Base-by-base conservation (phyloP, 2,888 invertebrate genomes). In the Acrobasis repandana region DNA sequence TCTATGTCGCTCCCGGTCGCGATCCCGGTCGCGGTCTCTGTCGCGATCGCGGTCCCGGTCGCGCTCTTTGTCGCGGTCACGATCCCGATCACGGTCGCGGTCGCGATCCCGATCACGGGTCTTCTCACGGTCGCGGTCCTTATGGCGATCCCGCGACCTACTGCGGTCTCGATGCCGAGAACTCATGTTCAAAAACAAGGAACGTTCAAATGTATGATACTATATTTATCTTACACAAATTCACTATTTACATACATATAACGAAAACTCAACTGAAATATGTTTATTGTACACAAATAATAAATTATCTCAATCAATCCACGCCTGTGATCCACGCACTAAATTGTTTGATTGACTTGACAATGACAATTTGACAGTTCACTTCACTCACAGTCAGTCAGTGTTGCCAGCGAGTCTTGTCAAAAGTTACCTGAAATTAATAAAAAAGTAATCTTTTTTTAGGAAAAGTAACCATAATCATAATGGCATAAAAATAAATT, bases 111-210 rank as follows among this genome's bases (percentile, higher is more conserved):
- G 68, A 34, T 82, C 78, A 0, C 80, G 67, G 18, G 75, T 74
- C 15, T 74, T 60, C 34, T 93, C 84, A 77, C 92, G 64, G 78
- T 92, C 80, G 68, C 88, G 73, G 75, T 94, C 86, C 70, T 79
- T 78, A 54, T 83, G 82, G 10, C 83, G 80, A 63, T 85, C 88
- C 18, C 43, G 43, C 43, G 43, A 43, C 43, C 43, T 43, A 43
- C 43, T 43, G 14, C 93, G 65, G 75, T 93, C 93, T 20, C 93
- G 89, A 70, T 93, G 93, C 60, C 93, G 84, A 15, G 93, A 93
- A 72, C 93, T 93, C 94, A 94, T 94, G 61, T 56, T 66, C 15
- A 60, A 15, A 15, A 15, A 15, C 33, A 16, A 15, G 4, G 36
- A 18, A 3, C 38, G 34, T 43, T n/a, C 11, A 38, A 43, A 11